Evolutionary conservation across 2,888 invertebrate genomes (phyloP), one percentile per base, ranked within the genome.

Genomic region (Taenaris catops): DNA sequence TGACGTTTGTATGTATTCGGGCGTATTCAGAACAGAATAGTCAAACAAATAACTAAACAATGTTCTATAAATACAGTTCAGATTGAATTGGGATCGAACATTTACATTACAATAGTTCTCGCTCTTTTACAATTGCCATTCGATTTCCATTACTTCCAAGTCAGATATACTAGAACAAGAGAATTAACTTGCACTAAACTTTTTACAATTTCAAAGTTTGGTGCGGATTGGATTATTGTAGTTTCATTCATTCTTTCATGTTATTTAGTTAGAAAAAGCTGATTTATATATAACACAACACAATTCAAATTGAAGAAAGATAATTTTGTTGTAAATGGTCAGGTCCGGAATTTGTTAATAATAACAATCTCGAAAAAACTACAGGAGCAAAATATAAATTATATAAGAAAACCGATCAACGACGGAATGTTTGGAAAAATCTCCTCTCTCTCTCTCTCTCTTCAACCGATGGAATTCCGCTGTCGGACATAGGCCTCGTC

Each of bases 1-100:
- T 27, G 16, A 26, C 18, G 12, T 20, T 8, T 19, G 19, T 20
- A 19, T 28, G 28, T 23, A 20, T 38, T 26, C 25, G 16, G 23
- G 18, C 31, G 26, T 21, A 20, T 38, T 26, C 26, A 32, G 26
- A 38, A 26, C 21, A 26, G 25, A 23, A 32, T 27, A 32, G 32
- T 23, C 19, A 26, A 32, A 32, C 37, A 28, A 20, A 32, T 23
- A 32, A 12, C 31, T 31, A 21, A 29, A 14, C 31, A 16, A 23
- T 23, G 16, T 31, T 12, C 16, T 10, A 16, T 23, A 31, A 31
- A 31, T 23, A 23, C 48, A 46, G 38, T 47, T 44, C 47, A 42
- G 51, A 55, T 57, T 55, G 58, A 48, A 53, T 52, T 37, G 47
- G 32, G 47, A 47, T 49, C 48, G 48, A 41, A 51, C 50, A 53